These are phyloP conservation scores for Amblyteles armatorius DNA, from an alignment of 2,888 invertebrate species.

Conservation along the genomic window DNA sequence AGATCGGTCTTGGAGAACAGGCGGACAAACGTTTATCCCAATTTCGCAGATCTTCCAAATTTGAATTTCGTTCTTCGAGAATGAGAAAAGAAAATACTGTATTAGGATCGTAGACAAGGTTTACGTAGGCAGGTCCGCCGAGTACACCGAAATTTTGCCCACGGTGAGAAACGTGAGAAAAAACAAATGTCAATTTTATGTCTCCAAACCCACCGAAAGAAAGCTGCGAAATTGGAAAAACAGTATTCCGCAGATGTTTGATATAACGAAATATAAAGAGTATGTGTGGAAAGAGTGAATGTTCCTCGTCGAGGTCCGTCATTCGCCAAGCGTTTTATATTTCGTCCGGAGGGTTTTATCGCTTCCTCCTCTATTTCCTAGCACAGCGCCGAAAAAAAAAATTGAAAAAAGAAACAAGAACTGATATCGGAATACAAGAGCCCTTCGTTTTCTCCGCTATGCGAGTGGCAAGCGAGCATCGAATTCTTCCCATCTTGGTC, in stretches of 20 bases:
- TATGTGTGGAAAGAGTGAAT: constrained; percentile 28
- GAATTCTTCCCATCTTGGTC: constrained; percentile 46
- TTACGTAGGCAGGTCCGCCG: no score
- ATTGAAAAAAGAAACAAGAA: background rate
- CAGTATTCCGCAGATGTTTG: constrained; percentile 26
- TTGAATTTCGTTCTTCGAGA: background rate
- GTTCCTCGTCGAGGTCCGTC: constrained; percentile 39
- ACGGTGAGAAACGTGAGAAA: no score
- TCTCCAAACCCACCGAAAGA: background rate
- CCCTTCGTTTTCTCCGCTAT: constrained; percentile 37
- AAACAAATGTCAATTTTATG: background rate
- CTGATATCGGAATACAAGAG: constrained; percentile 10
- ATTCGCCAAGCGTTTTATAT: constrained; percentile 58
- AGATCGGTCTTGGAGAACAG: no score
- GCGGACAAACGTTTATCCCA: background rate
- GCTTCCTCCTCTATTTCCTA: constrained; percentile 46
- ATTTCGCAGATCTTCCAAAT: background rate
- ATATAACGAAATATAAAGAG: constrained; percentile 48
- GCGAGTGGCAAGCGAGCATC: constrained; percentile 24
- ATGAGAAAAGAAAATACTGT: background rate
- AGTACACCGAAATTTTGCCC: background rate
- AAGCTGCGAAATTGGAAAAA: constrained; percentile 14
- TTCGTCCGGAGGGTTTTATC: constrained; percentile 60
- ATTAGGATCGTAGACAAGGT: no score
- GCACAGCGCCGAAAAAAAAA: background rate